Evolutionary conservation across 2,888 invertebrate genomes (phyloP).

Genomic region (Eurytoma californica): DNA sequence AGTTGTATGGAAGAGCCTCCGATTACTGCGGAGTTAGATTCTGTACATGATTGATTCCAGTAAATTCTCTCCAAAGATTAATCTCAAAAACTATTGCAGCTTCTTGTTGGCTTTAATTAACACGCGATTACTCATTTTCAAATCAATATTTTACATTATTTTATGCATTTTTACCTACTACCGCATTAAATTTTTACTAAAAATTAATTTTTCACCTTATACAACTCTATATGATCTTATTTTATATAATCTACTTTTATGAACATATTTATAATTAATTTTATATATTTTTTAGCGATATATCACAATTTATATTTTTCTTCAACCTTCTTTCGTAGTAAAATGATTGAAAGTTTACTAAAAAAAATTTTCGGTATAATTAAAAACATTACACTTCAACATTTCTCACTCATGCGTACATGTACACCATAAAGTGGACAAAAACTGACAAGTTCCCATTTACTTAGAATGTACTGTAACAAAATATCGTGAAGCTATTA

Average conservation of each 20-base stretch:
- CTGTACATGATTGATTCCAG: too few relatives aligned
- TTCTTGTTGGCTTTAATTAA: conserved; percentile 3
- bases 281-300: conserved; percentile 7
- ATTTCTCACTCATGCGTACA: conserved; percentile 1
- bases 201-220: not conserved
- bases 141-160: not conserved
- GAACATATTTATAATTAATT: not conserved
- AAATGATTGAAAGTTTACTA: conserved; percentile 1
- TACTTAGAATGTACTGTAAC: not conserved
- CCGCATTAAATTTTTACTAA: not conserved
- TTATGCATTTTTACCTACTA: not conserved
- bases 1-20: not conserved
- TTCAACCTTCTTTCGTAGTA: conserved; percentile 8
- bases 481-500: not conserved
- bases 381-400: conserved; percentile 5
- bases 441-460: not conserved
- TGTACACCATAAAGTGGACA: not conserved
- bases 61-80: too few relatives aligned
- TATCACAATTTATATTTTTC: conserved; percentile 40
- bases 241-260: not conserved
- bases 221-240: too few relatives aligned
- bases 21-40: not conserved
- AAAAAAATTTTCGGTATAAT: not conserved
- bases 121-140: too few relatives aligned
- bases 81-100: not conserved